Evolutionary conservation across 2,888 invertebrate species (phyloP).

Genomic region (Platerodrilus igneus): DNA sequence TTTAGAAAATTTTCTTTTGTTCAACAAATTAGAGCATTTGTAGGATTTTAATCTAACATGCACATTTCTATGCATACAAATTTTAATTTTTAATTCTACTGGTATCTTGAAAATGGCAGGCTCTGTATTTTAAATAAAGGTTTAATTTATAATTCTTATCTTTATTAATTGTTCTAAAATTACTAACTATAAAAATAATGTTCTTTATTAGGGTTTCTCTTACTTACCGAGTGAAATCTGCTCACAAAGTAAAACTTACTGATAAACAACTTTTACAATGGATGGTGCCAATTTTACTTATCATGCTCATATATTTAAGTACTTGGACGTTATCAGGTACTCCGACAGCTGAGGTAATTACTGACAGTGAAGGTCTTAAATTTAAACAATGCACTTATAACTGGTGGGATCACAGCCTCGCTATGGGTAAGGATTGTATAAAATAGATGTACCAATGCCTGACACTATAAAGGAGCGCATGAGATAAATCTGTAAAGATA

Average conservation of each 20-base stretch:
- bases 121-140: too few relatives aligned
- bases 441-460: too few relatives aligned
- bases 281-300: conserved; percentile 87
- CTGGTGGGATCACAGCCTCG: conserved; percentile 93
- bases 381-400: conserved; percentile 88
- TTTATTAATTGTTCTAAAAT: too few relatives aligned
- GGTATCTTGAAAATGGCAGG: too few relatives aligned
- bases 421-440: conserved; percentile 64
- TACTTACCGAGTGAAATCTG: conserved; percentile 89
- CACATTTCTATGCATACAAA: too few relatives aligned
- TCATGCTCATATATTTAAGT: conserved; percentile 82
- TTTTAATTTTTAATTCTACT: too few relatives aligned
- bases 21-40: too few relatives aligned
- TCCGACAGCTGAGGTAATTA: conserved; percentile 74
- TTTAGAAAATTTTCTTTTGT: too few relatives aligned
- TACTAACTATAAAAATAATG: too few relatives aligned
- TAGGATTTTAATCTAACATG: too few relatives aligned
- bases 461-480: not conserved
- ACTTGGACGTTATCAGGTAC: conserved; percentile 89
- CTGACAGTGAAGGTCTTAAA: conserved; percentile 69
- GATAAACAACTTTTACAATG: conserved; percentile 89
- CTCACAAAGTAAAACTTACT: conserved; percentile 86
- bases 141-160: too few relatives aligned
- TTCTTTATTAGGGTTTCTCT: conserved; percentile 70
- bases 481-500: too few relatives aligned